These are phyloP conservation scores for Eristalis tenax DNA, from an alignment of 2,888 invertebrate species.

Conservation along the genomic window DNA sequence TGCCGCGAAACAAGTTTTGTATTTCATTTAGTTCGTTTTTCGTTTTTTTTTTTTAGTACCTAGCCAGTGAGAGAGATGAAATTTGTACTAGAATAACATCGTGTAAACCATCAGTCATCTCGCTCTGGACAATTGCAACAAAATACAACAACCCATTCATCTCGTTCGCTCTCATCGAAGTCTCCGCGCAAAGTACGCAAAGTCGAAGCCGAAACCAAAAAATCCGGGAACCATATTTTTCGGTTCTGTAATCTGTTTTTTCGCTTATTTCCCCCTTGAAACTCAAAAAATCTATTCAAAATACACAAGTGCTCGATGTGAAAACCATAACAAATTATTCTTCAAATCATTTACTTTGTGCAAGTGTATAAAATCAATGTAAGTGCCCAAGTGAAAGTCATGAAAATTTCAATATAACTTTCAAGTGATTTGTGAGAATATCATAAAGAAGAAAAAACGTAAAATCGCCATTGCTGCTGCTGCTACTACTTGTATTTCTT, in stretches of 20 bases:
- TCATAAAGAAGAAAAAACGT: slow-evolving; percentile 50
- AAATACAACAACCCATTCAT: slow-evolving; percentile 14
- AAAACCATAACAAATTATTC: slow-evolving; percentile 43
- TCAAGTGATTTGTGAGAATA: slow-evolving; percentile 62
- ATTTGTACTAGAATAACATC: slow-evolving; percentile 52
- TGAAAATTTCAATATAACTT: slow-evolving; percentile 40
- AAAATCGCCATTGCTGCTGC: slow-evolving; percentile 71
- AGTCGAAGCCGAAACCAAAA: slow-evolving; percentile 73
- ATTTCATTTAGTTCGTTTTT: slow-evolving; percentile 40
- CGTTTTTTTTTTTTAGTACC: slow-evolving; percentile 56
- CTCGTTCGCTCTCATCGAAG: slow-evolving; percentile 39
- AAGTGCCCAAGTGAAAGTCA: slow-evolving; percentile 49
- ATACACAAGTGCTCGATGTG: slow-evolving; percentile 58
- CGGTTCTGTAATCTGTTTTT: slow-evolving; percentile 69
- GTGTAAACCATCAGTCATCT: neutral
- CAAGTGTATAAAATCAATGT: slow-evolving; percentile 57
- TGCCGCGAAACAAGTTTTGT: slow-evolving; percentile 72
- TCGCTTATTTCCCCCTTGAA: slow-evolving; percentile 50
- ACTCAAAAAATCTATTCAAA: slow-evolving; percentile 59
- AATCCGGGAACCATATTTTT: slow-evolving; percentile 76
- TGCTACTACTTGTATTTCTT: slow-evolving; percentile 48
- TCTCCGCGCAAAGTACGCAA: slow-evolving; percentile 67
- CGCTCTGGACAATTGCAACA: slow-evolving; percentile 19
- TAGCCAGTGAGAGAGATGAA: neutral
- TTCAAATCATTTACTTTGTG: slow-evolving; percentile 37